Percentiles rank a stretch among this genome's conserved stretches.
These are phyloP conservation scores for Branchipolynoe longqiensis DNA, from an alignment of 2,888 invertebrate genomes.

Conservation along the genomic window DNA sequence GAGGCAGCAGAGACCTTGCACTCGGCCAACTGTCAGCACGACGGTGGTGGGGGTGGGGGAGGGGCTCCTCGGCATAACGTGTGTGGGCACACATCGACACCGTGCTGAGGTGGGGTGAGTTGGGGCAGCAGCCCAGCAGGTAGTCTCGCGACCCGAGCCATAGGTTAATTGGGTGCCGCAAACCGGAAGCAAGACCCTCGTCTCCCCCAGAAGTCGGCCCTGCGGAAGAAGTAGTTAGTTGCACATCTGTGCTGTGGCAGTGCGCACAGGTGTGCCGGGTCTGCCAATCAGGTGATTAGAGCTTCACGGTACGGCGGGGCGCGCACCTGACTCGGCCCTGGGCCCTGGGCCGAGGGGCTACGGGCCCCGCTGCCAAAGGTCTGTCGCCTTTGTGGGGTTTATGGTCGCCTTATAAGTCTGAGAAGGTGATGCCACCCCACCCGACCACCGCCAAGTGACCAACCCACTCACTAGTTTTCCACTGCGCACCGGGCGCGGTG, in stretches of 20 bases:
- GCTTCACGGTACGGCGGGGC: constrained; percentile 12
- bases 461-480: too few species aligned
- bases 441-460: too few species aligned
- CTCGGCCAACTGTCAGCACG: too few species aligned
- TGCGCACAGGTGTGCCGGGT: constrained; percentile 2
- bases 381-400: constrained; percentile 22
- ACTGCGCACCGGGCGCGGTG: too few species aligned
- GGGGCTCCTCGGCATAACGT: too few species aligned
- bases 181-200: constrained; percentile 4
- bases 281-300: constrained; percentile 22
- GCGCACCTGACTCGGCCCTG: constrained; percentile 18
- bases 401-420: too few species aligned
- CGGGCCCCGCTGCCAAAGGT: constrained; percentile 4
- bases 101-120: too few species aligned
- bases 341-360: background rate
- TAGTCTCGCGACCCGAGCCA: background rate
- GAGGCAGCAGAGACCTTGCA: too few species aligned
- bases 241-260: background rate
- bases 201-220: constrained; percentile 9
- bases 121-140: too few species aligned
- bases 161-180: constrained; percentile 4
- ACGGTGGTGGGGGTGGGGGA: too few species aligned
- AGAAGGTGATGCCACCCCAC: too few species aligned
- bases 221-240: constrained; percentile 24
- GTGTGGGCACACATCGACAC: too few species aligned